These are phyloP conservation scores for Cybosia mesomella DNA, from an alignment of 2,888 invertebrate genomes.

Conservation along the genomic window DNA sequence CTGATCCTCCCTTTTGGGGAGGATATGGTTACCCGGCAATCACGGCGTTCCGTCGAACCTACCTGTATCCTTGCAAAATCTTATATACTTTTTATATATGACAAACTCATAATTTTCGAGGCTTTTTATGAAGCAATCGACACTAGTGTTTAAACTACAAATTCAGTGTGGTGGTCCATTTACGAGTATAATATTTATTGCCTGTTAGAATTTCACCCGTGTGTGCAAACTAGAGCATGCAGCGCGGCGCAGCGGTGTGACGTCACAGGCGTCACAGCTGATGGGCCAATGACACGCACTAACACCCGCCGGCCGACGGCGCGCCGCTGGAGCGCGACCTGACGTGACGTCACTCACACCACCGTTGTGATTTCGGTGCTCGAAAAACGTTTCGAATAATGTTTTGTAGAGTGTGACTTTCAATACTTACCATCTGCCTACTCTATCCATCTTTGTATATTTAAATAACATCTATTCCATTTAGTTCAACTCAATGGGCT, in stretches of 20 bases:
- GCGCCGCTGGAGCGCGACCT: neutral
- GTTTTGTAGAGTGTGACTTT: neutral
- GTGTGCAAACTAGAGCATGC: neutral
- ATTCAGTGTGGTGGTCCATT: neutral
- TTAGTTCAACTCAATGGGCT: too few relatives aligned
- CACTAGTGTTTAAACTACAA: too few relatives aligned
- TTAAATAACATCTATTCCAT: too few relatives aligned
- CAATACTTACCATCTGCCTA: neutral
- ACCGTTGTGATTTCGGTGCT: neutral
- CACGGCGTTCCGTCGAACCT: too few relatives aligned
- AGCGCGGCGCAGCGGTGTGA: neutral
- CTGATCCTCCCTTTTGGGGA: too few relatives aligned
- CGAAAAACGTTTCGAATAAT: neutral
- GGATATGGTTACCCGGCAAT: too few relatives aligned
- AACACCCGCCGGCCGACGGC: neutral
- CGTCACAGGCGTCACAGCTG: neutral
- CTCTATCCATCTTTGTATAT: too few relatives aligned
- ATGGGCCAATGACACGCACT: neutral
- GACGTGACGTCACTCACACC: too few relatives aligned
- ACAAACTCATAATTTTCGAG: too few relatives aligned
- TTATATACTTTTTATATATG: too few relatives aligned
- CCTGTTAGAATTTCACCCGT: neutral
- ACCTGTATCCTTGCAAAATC: too few relatives aligned
- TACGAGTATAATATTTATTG: neutral
- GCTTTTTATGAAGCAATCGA: too few relatives aligned